Evolutionary conservation across 2,888 invertebrate genomes (phyloP).

Genomic region (Sarcophaga carnaria): DNA sequence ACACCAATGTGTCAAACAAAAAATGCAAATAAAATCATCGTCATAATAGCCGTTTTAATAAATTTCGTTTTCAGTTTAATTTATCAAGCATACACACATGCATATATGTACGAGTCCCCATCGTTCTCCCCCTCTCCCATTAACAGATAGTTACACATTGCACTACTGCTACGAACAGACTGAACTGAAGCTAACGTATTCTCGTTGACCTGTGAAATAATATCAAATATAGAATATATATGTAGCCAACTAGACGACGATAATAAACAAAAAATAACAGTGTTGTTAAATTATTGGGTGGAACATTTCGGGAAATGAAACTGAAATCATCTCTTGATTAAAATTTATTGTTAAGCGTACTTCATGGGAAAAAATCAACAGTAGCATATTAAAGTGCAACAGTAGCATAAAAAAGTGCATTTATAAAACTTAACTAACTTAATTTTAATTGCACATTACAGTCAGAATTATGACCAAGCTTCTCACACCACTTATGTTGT

Average conservation of each 20-base stretch:
- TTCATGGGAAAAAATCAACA: too few relatives aligned
- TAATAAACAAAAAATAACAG: neutral
- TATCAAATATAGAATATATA: conserved; percentile 70
- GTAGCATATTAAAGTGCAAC: neutral
- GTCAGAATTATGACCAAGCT: too few relatives aligned
- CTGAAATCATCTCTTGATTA: neutral
- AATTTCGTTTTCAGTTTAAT: conserved; percentile 56
- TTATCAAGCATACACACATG: conserved; percentile 49
- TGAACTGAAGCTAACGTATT: conserved; percentile 69
- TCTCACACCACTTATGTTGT: too few relatives aligned
- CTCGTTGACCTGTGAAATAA: conserved; percentile 76
- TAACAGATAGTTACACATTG: conserved; percentile 28
- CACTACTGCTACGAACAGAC: conserved; percentile 69
- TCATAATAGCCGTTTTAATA: conserved; percentile 41
- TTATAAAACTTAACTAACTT: too few relatives aligned
- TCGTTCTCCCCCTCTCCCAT: neutral
- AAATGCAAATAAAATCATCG: conserved; percentile 44
- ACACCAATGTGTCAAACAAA: conserved; percentile 10
- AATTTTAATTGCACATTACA: too few relatives aligned
- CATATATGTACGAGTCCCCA: conserved; percentile 11
- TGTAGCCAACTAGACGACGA: conserved; percentile 37
- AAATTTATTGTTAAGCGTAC: neutral
- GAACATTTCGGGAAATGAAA: conserved; percentile 38
- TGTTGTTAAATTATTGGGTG: conserved; percentile 16
- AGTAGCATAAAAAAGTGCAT: neutral